Base-by-base conservation (phyloP, 2,797 vertebrate genomes). In the Sebastes hopkinsi region DNA sequence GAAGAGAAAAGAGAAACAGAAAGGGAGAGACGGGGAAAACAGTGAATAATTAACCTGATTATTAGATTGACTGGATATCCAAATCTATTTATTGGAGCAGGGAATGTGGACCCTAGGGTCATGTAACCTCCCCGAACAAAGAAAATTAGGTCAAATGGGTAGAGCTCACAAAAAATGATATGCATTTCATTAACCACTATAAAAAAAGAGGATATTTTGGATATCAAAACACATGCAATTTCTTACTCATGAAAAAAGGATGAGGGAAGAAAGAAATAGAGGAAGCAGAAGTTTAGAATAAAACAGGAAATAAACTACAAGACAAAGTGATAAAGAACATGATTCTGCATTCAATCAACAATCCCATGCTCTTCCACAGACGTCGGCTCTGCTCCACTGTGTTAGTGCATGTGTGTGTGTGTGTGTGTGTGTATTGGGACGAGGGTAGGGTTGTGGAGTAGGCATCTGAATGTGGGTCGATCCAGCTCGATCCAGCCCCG, bases 41-140 rank as follows among this genome's bases (percentile, higher is more conserved):
- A 92, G 87, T 93, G 88, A 93, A 93, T 92, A 92, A 94, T 95
- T 95, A 95, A 92, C 94, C 94, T 94, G 92, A 93, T 94, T 94
- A 94, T 95, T 93, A 92, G 86, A 93, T 89, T 92, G 92, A 93
- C 81, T 92, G 88, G 86, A 89, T 94, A 95, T 92, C 93, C 91
- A 90, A 93, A 91, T 90, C 92, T 92, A 94, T 94, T 94, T 94
- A 93, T 93, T 92, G 89, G 91, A 94, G 87, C 88, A 87, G 92
- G 88, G 91, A 92, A 85, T 84, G 89, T 91, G 90, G 91, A 93
- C 93, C 94, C 94, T 79, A 91, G 94, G 93, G 94, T 95, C 94
- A 93, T 93, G 92, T 94, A 92, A 93, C 93, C 94, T 94, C 94
- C 92, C 90, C 23, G 88, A 94, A 92, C 87, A 87, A 87, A 83